Percentiles rank a stretch among this genome's conserved stretches.
Conservation (phyloP, 2,113 vertebrate genomes). For the Pavo muticus region DNA sequence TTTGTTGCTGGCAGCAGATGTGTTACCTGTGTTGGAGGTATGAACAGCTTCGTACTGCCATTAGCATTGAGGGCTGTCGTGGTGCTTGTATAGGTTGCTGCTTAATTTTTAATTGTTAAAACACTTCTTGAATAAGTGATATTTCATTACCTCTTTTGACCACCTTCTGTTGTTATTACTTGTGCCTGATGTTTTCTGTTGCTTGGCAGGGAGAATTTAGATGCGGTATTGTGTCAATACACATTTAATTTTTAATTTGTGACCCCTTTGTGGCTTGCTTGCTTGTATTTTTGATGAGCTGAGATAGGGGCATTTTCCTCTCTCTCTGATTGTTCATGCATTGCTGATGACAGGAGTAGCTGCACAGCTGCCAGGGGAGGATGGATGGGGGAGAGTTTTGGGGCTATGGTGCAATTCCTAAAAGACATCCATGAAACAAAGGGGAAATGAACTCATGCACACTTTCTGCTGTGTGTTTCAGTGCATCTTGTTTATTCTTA, state of each 20-base stretch:
- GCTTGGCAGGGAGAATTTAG: background rate
- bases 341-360: constrained; percentile 55
- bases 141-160: background rate
- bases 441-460: background rate
- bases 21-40: background rate
- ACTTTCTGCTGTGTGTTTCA: background rate
- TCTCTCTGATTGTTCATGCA: constrained; percentile 45
- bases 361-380: constrained; percentile 11
- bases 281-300: constrained; percentile 77
- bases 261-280: constrained; percentile 46
- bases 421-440: background rate
- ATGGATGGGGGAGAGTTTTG: background rate
- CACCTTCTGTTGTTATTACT: background rate
- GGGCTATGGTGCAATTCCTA: background rate
- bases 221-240: constrained; percentile 54
- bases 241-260: constrained; percentile 76
- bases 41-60: background rate
- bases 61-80: background rate
- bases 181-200: background rate
- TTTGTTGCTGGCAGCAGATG: background rate
- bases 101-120: constrained; percentile 1
- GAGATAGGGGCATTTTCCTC: constrained; percentile 62
- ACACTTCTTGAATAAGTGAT: background rate
- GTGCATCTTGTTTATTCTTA: background rate
- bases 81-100: background rate